Base-by-base conservation (phyloP, 2,113 vertebrate genomes). In the Pica pica region DNA sequence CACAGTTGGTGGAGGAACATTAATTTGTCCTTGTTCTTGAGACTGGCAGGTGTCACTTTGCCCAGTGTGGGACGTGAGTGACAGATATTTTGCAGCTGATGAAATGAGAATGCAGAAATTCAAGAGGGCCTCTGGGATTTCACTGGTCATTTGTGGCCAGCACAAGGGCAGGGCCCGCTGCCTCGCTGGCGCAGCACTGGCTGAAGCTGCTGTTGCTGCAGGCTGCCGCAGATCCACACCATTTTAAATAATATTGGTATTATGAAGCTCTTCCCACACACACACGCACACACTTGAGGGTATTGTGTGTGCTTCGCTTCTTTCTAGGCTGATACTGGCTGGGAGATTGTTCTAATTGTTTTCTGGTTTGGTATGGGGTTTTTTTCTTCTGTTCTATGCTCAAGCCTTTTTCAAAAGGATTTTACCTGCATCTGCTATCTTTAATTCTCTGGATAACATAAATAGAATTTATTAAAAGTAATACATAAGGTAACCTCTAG, bases 31-130 rank as follows among this genome's bases (percentile, higher is more conserved):
- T 99, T 99, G 98, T 98, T 99, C 98, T 98, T 98, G 98, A 99
- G 99, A 99, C 98, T 98, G 99, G 98, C 99, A 99, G 99, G 99
- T 99, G 99, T 99, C 99, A 99, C 98, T 98, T 98, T 98, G 98
- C 98, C 98, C 98, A 96, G 97, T 97, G 97, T 98, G 97, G 98
- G 97, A 98, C 93, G 95, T 98, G 99, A 98, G 97, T 98, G 98
- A 98, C 98, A 97, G 98, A 97, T 97, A 98, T 98, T 98, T 98
- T 97, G 98, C 98, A 97, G 98, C 97, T 98, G 98, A 98, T 98
- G 98, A 99, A 99, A 99, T 98, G 98, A 98, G 97, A 98, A 98
- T 98, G 98, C 98, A 98, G 99, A 99, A 99, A 99, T 98, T 98
- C 98, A 98, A 99, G 99, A 98, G 98, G 97, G 98, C 99, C 99